phyloP scores from a whole-genome alignment of 2,888 invertebrate genomes.

The Strigamia transsilvanica region DNA sequence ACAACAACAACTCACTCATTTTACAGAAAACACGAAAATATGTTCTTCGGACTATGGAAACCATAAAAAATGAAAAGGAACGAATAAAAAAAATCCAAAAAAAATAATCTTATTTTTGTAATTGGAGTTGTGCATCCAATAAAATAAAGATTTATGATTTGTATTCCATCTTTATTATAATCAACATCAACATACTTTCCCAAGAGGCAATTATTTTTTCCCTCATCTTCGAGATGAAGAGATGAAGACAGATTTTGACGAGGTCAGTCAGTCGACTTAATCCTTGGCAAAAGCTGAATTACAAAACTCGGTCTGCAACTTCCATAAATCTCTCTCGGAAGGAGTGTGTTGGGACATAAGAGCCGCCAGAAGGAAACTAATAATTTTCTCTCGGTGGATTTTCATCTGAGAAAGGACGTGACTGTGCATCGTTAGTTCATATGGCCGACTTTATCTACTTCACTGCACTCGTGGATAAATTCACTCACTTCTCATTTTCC shows the following conservation, averaged over 20 bases:
- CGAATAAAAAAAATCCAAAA: neutral
- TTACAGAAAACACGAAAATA: neutral
- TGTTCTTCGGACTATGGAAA: neutral
- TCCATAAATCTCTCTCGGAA: conserved; percentile 28
- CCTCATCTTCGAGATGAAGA: neutral
- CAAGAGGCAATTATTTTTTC: conserved; percentile 14
- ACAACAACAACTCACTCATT: neutral
- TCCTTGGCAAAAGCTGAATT: conserved; percentile 43
- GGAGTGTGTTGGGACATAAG: conserved; percentile 36
- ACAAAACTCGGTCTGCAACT: conserved; percentile 20
- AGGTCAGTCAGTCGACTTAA: conserved; percentile 39
- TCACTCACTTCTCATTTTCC: conserved; percentile 36
- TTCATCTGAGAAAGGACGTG: conserved; percentile 49
- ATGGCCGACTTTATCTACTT: conserved; percentile 35
- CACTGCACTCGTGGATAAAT: conserved; percentile 49
- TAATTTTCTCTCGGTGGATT: conserved; percentile 45
- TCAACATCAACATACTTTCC: neutral
- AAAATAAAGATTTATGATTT: conserved; percentile 26
- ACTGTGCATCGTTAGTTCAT: conserved; percentile 45
- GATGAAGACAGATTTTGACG: conserved; percentile 42
- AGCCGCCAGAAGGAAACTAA: conserved; percentile 42
- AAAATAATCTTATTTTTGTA: neutral
- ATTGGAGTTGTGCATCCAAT: neutral
- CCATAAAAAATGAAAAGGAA: neutral
- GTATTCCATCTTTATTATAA: neutral